phyloP scores from a whole-genome alignment of 2,797 vertebrate species.

The Acanthurus lineatus region DNA sequence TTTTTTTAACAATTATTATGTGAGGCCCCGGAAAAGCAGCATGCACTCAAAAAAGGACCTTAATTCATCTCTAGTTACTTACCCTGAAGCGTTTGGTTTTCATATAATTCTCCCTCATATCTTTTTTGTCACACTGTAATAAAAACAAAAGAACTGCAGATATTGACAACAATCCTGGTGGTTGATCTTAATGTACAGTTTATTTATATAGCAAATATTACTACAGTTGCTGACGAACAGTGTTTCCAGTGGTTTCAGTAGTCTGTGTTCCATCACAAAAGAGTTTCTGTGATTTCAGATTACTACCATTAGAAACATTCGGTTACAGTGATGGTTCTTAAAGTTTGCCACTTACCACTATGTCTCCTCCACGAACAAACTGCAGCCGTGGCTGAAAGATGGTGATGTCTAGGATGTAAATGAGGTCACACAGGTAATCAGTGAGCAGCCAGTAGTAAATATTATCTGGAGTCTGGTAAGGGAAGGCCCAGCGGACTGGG shows the following conservation, averaged over 20 bases:
- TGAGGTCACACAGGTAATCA: conserved; percentile 94
- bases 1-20: neutral
- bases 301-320: neutral
- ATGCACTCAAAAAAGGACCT: neutral
- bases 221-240: neutral
- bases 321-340: neutral
- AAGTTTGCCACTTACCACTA: conserved; percentile 89
- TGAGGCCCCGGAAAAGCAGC: neutral
- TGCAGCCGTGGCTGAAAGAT: conserved; percentile 95
- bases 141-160: conserved; percentile 47
- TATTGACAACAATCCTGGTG: neutral
- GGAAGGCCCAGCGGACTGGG: conserved; percentile 96
- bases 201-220: neutral
- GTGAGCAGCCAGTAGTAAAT: conserved; percentile 91
- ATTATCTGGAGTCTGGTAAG: conserved; percentile 91
- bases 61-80: conserved; percentile 1
- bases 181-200: neutral
- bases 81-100: conserved; percentile 93
- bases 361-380: conserved; percentile 93
- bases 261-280: neutral
- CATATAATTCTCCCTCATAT: conserved; percentile 94
- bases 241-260: neutral
- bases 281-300: neutral
- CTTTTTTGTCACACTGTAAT: conserved; percentile 90
- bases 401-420: conserved; percentile 94